These are phyloP conservation scores for Andinoacara biseriatus DNA, from an alignment of 2,113 vertebrate species.

Conservation along the genomic window DNA sequence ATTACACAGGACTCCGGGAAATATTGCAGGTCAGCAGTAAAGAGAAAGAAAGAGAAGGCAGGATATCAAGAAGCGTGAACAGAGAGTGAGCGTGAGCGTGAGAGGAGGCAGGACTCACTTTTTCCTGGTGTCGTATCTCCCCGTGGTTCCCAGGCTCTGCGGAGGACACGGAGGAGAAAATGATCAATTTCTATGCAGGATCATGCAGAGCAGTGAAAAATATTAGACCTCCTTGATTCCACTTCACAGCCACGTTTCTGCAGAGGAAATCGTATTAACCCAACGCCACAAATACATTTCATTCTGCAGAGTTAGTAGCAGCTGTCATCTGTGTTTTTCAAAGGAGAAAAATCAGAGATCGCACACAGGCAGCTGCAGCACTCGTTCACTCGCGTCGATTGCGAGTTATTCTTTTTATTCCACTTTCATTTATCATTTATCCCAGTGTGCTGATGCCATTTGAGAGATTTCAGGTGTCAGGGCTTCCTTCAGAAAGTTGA, in stretches of 20 bases:
- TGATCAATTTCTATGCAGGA: neutral
- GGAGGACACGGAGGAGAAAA: slow-evolving; percentile 26
- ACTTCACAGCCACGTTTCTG: neutral
- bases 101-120: slow-evolving; percentile 71
- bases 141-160: slow-evolving; percentile 71
- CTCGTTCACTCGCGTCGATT: neutral
- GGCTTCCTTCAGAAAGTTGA: neutral
- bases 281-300: too few species aligned
- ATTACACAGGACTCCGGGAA: neutral
- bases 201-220: neutral
- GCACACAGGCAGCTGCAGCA: neutral
- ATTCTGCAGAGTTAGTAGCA: neutral
- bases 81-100: neutral
- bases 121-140: slow-evolving; percentile 75
- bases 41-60: neutral
- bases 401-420: neutral
- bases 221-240: neutral
- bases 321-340: neutral
- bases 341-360: neutral
- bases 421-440: neutral
- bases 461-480: neutral
- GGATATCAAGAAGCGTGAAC: neutral
- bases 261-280: neutral
- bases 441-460: neutral
- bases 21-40: neutral